Conservation (phyloP, 2,888 invertebrate genomes). For the Zygaena filipendulae region DNA sequence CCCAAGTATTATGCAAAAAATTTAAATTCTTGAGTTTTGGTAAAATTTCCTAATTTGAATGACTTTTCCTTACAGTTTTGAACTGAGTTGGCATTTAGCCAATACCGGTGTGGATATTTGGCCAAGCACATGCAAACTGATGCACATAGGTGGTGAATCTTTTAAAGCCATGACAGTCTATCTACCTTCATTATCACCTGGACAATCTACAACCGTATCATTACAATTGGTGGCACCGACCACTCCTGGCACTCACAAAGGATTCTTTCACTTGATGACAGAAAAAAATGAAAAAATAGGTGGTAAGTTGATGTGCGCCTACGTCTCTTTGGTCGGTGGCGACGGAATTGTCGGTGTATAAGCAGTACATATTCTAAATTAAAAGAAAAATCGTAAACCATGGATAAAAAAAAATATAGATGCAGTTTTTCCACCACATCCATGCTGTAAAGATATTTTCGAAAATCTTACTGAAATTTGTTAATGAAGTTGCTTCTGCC, state of each 20-base stretch:
- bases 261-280: conserved; percentile 91
- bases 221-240: conserved; percentile 85
- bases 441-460: no score
- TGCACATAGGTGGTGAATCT: conserved; percentile 75
- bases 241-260: conserved; percentile 79
- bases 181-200: conserved; percentile 79
- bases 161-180: conserved; percentile 61
- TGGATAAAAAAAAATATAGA: no score
- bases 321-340: neutral
- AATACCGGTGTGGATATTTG: conserved; percentile 89
- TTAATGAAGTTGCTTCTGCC: no score
- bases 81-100: conserved; percentile 88
- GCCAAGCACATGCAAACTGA: conserved; percentile 86
- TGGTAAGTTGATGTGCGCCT: conserved; percentile 74
- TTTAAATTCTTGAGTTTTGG: no score
- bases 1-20: no score
- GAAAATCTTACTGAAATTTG: no score
- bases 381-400: no score
- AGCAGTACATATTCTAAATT: no score
- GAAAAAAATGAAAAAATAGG: conserved; percentile 92
- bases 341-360: no score
- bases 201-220: conserved; percentile 79
- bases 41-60: neutral
- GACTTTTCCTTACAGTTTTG: conserved; percentile 67
- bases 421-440: no score